A percentile compares a stretch with the other conserved stretches of the same genome.
Evolutionary conservation across 2,113 vertebrate species (phyloP).

Genomic region (Platysteira castanea): DNA sequence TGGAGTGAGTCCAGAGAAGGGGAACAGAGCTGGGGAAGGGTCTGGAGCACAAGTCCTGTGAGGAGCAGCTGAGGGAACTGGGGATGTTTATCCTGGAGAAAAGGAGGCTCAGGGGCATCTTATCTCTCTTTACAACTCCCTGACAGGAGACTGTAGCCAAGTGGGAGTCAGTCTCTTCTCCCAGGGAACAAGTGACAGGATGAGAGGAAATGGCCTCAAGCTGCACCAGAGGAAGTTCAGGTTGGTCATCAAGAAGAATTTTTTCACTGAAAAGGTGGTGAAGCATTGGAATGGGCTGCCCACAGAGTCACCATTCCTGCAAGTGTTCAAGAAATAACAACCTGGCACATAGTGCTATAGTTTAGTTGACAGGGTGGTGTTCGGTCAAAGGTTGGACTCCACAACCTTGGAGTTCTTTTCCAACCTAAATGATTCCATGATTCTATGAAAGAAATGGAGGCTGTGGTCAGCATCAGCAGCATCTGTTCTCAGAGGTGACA

Average conservation of each 20-base stretch:
- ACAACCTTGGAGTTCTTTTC: background rate
- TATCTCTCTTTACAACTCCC: no score
- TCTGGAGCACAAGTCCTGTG: no score
- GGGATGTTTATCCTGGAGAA: background rate
- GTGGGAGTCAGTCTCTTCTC: background rate
- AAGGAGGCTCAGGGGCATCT: background rate
- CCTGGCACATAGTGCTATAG: background rate
- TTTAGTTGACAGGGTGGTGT: background rate
- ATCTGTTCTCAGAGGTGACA: background rate
- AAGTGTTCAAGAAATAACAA: background rate
- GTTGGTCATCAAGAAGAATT: background rate
- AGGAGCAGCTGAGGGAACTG: background rate
- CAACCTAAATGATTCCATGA: background rate
- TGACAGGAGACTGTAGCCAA: background rate
- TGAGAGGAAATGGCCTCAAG: background rate
- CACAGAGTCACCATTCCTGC: background rate
- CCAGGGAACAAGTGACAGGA: no score
- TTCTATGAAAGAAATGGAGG: background rate
- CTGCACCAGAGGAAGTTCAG: background rate
- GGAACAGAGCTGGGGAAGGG: background rate
- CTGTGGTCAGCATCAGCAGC: background rate
- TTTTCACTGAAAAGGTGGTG: background rate
- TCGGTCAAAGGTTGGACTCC: background rate
- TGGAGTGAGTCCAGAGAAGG: background rate
- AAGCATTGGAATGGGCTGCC: background rate